These are phyloP conservation scores for Tupaia tana DNA, from an alignment of 2,113 vertebrate species.

Conservation along the genomic window DNA sequence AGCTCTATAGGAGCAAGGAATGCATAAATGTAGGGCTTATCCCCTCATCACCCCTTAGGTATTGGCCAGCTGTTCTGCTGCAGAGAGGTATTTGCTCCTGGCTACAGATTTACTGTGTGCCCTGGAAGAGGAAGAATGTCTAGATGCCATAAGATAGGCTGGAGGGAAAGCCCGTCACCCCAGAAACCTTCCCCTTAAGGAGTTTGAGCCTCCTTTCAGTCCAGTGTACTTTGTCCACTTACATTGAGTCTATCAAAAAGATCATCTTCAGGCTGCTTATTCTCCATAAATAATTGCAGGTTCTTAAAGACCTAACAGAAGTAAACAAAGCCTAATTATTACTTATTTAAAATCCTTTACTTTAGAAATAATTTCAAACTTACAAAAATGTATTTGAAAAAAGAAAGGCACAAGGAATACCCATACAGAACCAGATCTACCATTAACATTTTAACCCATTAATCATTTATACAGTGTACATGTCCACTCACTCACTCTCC, in stretches of 20 bases:
- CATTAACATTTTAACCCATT: background rate
- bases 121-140: background rate
- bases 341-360: conserved; percentile 32
- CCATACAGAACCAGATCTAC: background rate
- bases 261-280: conserved; percentile 97
- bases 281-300: conserved; percentile 97
- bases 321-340: conserved; percentile 21
- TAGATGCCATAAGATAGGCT: background rate
- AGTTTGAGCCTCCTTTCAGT: background rate
- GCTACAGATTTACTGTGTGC: background rate
- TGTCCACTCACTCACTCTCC: background rate
- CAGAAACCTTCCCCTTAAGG: background rate
- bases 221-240: conserved; percentile 78
- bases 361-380: conserved; percentile 45
- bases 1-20: background rate
- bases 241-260: conserved; percentile 98
- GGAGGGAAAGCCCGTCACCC: background rate
- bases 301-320: conserved; percentile 96
- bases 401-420: background rate
- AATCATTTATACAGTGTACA: background rate
- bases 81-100: background rate
- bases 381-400: background rate
- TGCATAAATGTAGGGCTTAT: background rate
- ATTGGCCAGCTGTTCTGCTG: background rate
- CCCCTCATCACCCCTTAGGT: background rate